phyloP scores from a whole-genome alignment of 2,797 vertebrate species.

The Merluccius polli region DNA sequence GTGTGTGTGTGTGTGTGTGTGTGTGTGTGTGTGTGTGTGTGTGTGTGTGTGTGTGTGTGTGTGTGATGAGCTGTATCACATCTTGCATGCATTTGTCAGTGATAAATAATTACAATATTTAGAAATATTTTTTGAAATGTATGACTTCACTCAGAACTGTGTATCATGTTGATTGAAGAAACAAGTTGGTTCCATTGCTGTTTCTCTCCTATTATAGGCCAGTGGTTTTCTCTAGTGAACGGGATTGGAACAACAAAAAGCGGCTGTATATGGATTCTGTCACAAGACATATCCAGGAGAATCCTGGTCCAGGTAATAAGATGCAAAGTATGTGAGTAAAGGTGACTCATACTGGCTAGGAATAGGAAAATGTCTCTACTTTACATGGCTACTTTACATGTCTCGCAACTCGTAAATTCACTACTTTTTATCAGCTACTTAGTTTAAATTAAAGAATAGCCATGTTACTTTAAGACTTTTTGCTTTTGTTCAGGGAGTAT shows the following conservation, averaged over 20 bases:
- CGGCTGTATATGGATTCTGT: conserved; percentile 55
- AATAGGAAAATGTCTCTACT: too few relatives aligned
- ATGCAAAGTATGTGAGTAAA: background rate
- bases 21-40: background rate
- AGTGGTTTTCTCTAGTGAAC: conserved; percentile 10
- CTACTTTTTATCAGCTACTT: too few relatives aligned
- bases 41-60: too few relatives aligned
- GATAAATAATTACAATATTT: too few relatives aligned
- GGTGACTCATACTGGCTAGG: background rate
- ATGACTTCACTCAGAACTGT: too few relatives aligned
- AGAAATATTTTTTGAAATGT: too few relatives aligned
- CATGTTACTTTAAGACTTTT: too few relatives aligned
- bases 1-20: background rate
- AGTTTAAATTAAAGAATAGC: too few relatives aligned
- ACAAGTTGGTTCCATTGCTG: background rate
- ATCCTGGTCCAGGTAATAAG: background rate
- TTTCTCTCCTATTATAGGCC: conserved; percentile 34
- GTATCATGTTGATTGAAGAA: background rate
- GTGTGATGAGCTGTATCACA: background rate
- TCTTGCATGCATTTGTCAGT: too few relatives aligned
- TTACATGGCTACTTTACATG: too few relatives aligned
- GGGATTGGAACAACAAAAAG: conserved; percentile 66
- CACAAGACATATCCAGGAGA: conserved; percentile 52
- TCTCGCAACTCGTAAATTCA: too few relatives aligned
- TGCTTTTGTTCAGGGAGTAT: too few relatives aligned